These are phyloP conservation scores for Dascillus cervinus DNA, from an alignment of 2,888 invertebrate species.

Conservation along the genomic window DNA sequence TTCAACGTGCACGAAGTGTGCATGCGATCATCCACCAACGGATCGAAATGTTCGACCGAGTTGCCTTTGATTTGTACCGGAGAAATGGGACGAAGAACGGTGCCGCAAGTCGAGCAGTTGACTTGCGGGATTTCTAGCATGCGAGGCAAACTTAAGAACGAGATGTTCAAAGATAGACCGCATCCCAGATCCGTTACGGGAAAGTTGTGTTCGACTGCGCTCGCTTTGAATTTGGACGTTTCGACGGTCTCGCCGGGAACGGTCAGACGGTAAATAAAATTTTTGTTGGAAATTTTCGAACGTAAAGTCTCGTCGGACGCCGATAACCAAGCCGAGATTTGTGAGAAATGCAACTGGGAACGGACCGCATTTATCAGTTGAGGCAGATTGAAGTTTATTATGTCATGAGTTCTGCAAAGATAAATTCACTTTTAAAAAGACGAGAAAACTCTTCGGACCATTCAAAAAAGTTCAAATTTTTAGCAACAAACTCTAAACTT, in stretches of 20 bases:
- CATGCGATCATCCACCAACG: constrained; percentile 62
- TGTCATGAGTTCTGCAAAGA: constrained; percentile 43
- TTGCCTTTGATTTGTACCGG: constrained; percentile 20
- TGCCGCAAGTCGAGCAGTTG: constrained; percentile 41
- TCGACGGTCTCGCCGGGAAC: constrained; percentile 57
- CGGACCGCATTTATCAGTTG: constrained; percentile 87
- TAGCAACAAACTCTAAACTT: no score
- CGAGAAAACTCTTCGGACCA: no score
- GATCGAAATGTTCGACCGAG: constrained; percentile 13
- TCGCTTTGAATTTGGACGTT: constrained; percentile 48
- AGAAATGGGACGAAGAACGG: constrained; percentile 14
- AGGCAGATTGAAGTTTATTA: constrained; percentile 49
- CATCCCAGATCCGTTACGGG: constrained; percentile 62
- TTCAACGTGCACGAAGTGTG: constrained; percentile 62
- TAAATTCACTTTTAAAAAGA: no score
- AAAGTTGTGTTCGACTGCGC: constrained; percentile 61
- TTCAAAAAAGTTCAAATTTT: no score
- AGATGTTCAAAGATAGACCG: constrained; percentile 53
- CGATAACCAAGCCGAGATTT: constrained; percentile 88
- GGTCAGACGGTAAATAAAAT: constrained; percentile 61
- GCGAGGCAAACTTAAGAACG: constrained; percentile 64
- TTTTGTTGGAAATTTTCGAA: constrained; percentile 29
- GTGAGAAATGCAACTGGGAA: constrained; percentile 93
- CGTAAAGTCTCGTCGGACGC: constrained; percentile 36
- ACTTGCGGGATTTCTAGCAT: constrained; percentile 63